Evolutionary conservation across 2,888 invertebrate genomes (phyloP).

Genomic region (Thymelicus sylvestris): DNA sequence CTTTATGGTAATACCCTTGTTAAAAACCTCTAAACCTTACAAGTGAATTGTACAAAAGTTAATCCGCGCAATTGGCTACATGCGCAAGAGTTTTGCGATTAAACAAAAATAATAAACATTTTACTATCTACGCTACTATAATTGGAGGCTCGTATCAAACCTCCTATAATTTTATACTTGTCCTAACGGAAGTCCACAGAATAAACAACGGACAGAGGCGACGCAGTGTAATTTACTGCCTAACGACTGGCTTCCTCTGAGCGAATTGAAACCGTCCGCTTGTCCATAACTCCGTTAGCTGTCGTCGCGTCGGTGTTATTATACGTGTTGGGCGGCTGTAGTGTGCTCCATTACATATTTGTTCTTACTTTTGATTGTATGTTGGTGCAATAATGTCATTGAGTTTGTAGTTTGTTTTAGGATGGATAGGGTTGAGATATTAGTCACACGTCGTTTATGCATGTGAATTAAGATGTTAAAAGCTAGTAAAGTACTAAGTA

Average conservation of each 20-base stretch:
- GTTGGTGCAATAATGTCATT: too few relatives aligned
- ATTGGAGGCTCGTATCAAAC: slow-evolving; percentile 19
- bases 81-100: slow-evolving; percentile 1
- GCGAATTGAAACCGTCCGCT: slow-evolving; percentile 62
- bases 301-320: slow-evolving; percentile 55
- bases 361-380: too few relatives aligned
- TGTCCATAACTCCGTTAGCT: slow-evolving; percentile 62
- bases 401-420: too few relatives aligned
- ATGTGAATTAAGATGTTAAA: too few relatives aligned
- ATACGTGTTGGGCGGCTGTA: slow-evolving; percentile 19
- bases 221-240: slow-evolving; percentile 59
- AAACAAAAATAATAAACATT: slow-evolving; percentile 18
- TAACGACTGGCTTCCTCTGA: slow-evolving; percentile 52
- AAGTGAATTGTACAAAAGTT: too few relatives aligned
- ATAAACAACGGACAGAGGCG: slow-evolving; percentile 59
- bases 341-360: too few relatives aligned
- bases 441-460: too few relatives aligned
- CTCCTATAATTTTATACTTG: slow-evolving; percentile 31
- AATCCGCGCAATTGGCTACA: neutral
- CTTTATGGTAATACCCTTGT: too few relatives aligned
- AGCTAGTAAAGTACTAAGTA: too few relatives aligned
- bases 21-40: too few relatives aligned
- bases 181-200: slow-evolving; percentile 53
- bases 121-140: slow-evolving; percentile 12
- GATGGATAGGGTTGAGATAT: too few relatives aligned